A percentile compares a stretch with the other conserved stretches of the same genome.
These are phyloP conservation scores for Drosophila sp. DNA, from an alignment of 1,140 invertebrate species.

Conservation along the genomic window DNA sequence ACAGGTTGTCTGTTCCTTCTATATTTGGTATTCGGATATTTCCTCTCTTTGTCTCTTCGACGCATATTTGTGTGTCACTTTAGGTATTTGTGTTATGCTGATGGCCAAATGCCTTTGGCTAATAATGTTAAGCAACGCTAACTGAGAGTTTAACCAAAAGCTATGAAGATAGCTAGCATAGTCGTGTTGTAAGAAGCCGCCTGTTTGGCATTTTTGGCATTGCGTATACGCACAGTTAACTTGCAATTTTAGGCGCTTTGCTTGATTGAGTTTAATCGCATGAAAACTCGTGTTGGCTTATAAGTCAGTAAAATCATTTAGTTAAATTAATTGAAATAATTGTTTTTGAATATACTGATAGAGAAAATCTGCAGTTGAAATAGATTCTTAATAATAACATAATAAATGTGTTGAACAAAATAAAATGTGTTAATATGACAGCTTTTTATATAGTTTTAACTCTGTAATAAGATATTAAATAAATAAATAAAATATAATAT, in stretches of 20 bases:
- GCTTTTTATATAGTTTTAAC: too few relatives aligned
- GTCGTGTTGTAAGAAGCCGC: not conserved
- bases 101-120: conserved; percentile 22
- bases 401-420: too few relatives aligned
- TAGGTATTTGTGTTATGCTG: conserved; percentile 37
- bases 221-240: conserved; percentile 32
- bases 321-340: too few relatives aligned
- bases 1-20: conserved; percentile 5
- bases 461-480: too few relatives aligned
- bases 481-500: too few relatives aligned
- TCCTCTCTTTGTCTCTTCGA: not conserved
- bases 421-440: too few relatives aligned
- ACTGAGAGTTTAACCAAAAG: conserved; percentile 7
- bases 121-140: conserved; percentile 10
- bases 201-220: conserved; percentile 31
- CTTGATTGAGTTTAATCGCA: not conserved
- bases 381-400: too few relatives aligned
- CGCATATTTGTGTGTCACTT: conserved; percentile 27
- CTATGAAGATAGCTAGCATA: conserved; percentile 18
- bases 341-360: too few relatives aligned
- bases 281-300: too few relatives aligned
- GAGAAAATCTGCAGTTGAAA: too few relatives aligned
- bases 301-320: too few relatives aligned
- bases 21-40: not conserved
- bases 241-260: not conserved